Evolutionary conservation across 2,113 vertebrate genomes (phyloP).

Genomic region (Cathartes aura): DNA sequence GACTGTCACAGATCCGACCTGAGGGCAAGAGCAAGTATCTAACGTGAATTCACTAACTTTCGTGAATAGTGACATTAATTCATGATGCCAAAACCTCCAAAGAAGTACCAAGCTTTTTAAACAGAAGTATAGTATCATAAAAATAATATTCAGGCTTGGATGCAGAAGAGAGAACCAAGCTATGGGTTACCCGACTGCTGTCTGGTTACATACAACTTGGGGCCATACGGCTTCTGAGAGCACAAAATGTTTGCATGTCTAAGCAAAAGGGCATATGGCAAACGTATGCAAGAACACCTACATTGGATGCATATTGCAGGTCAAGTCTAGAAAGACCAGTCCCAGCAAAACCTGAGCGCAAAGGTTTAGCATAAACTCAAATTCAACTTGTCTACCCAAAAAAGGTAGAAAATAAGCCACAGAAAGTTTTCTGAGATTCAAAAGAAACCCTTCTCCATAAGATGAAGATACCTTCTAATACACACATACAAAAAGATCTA

Average conservation of each 20-base stretch:
- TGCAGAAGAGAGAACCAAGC: neutral
- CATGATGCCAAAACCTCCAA: neutral
- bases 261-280: neutral
- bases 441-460: neutral
- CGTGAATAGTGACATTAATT: fast-evolving
- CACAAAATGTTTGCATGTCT: fast-evolving
- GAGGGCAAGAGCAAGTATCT: neutral
- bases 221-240: neutral
- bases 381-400: neutral
- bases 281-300: fast-evolving
- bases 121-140: fast-evolving
- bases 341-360: neutral
- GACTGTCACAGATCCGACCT: neutral
- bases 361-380: neutral
- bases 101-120: neutral
- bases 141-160: neutral
- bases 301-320: fast-evolving
- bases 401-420: neutral
- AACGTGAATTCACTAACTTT: neutral
- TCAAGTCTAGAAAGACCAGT: neutral
- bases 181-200: fast-evolving
- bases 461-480: neutral
- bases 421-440: neutral
- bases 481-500: neutral
- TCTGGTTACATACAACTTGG: fast-evolving